Conservation (phyloP, 2,797 vertebrate species). For the Hemitrygon akajei region DNA sequence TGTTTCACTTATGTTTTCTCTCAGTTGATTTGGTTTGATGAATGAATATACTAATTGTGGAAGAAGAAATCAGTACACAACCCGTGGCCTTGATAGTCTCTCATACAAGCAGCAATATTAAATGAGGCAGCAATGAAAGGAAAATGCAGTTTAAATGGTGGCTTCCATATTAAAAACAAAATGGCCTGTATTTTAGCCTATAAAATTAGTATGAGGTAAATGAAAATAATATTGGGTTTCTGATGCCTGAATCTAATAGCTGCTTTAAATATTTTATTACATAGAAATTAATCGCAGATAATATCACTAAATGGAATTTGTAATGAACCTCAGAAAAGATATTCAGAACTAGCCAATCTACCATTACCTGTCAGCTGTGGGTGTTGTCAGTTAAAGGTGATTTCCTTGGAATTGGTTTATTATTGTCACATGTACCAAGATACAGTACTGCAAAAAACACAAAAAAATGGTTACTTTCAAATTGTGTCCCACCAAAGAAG, state of each 20-base stretch:
- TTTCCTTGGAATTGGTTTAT: too few species aligned
- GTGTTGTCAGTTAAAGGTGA: too few species aligned
- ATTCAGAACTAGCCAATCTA: too few species aligned
- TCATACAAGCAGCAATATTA: background rate
- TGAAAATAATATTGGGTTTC: background rate
- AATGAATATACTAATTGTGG: background rate
- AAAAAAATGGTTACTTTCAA: background rate
- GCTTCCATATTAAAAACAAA: background rate
- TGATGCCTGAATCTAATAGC: background rate
- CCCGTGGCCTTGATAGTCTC: background rate
- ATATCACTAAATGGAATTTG: too few species aligned
- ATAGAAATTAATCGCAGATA: too few species aligned
- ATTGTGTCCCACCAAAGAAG: background rate
- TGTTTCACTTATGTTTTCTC: too few species aligned
- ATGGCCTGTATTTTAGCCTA: background rate
- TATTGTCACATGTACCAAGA: too few species aligned
- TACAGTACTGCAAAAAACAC: too few species aligned
- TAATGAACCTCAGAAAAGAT: too few species aligned
- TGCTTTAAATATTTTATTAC: conserved; percentile 2
- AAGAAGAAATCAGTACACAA: background rate
- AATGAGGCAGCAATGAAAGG: background rate
- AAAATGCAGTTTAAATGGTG: background rate
- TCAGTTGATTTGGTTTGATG: background rate
- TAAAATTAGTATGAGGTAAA: background rate
- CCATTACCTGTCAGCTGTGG: too few species aligned